Conservation (phyloP, 1,140 invertebrate species). For the Triops cancriformis region DNA sequence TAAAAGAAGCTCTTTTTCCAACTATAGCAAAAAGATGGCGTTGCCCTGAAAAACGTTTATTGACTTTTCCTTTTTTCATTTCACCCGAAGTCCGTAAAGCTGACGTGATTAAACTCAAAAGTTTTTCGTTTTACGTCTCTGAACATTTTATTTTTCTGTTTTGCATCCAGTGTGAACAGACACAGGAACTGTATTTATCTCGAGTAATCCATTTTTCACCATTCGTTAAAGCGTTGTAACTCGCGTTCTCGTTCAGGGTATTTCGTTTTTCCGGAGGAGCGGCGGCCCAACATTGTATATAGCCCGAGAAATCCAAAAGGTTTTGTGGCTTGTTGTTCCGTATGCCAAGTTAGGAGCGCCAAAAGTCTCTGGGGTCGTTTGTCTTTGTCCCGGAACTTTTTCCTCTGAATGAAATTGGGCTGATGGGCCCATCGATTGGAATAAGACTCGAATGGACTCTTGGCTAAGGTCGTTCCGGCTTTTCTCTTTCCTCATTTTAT, state of each 20-base stretch:
- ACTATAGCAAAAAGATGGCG: not conserved
- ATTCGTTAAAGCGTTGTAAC: conserved; percentile 10
- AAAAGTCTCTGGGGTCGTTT: not conserved
- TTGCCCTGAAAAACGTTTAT: not conserved
- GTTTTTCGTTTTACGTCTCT: not conserved
- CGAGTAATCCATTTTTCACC: conserved; percentile 11
- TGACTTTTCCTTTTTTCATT: not conserved
- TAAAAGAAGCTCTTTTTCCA: not conserved
- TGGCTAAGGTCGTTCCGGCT: not conserved
- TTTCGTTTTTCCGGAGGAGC: not conserved
- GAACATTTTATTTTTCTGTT: not conserved
- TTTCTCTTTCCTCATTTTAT: not conserved
- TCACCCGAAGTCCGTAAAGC: not conserved
- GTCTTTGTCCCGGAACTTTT: conserved; percentile 4
- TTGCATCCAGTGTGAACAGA: not conserved
- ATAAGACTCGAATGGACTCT: not conserved
- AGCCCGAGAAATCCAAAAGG: not conserved
- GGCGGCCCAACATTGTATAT: not conserved
- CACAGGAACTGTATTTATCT: not conserved
- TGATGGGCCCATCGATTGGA: conserved; percentile 12
- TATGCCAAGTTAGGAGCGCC: conserved; percentile 8
- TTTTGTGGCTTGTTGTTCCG: conserved; percentile 5
- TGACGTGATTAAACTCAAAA: conserved; percentile 5
- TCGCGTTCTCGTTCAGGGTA: not conserved
- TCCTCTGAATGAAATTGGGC: conserved; percentile 7